A percentile compares a stretch with the other conserved stretches of the same genome.
phyloP scores from a whole-genome alignment of 2,888 invertebrate species.

The Embidobia sp. region DNA sequence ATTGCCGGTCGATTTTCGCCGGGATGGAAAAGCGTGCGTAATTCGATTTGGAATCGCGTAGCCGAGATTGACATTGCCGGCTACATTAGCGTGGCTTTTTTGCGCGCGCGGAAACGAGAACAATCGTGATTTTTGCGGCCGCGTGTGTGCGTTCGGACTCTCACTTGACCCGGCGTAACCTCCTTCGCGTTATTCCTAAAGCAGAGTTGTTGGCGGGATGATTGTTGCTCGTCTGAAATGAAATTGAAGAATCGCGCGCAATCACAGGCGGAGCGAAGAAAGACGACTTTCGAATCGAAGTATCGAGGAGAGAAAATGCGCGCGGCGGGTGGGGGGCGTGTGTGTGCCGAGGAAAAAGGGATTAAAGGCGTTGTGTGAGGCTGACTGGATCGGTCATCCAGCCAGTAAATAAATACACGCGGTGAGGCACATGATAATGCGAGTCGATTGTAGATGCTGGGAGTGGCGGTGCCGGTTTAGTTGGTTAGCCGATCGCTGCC shows the following conservation, averaged over 20 bases:
- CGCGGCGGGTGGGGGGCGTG: not conserved
- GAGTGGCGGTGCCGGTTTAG: conserved; percentile 62
- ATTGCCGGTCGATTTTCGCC: not conserved
- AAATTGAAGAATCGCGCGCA: conserved; percentile 59
- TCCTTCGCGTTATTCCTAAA: conserved; percentile 59
- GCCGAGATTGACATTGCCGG: too few species aligned
- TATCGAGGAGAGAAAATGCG: conserved; percentile 40
- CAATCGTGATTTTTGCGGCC: conserved; percentile 46
- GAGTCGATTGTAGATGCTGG: conserved; percentile 61
- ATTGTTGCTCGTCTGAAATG: conserved; percentile 61
- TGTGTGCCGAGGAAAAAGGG: conserved; percentile 46
- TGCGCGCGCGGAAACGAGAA: conserved; percentile 30
- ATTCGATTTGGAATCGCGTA: too few species aligned
- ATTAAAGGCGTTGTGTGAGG: conserved; percentile 51
- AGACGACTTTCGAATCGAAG: conserved; percentile 64
- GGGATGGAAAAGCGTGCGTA: too few species aligned
- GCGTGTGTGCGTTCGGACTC: conserved; percentile 51
- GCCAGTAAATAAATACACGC: conserved; percentile 61
- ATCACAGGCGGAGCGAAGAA: conserved; percentile 58
- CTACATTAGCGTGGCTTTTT: conserved; percentile 22
- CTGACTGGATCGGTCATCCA: conserved; percentile 56
- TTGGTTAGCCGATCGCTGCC: conserved; percentile 58
- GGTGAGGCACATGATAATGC: conserved; percentile 56
- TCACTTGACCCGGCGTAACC: conserved; percentile 58
- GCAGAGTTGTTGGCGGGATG: conserved; percentile 53